Evolutionary conservation across 2,888 invertebrate genomes (phyloP), one percentile per base, ranked within the genome.

Genomic region (Oscheius onirici): DNA sequence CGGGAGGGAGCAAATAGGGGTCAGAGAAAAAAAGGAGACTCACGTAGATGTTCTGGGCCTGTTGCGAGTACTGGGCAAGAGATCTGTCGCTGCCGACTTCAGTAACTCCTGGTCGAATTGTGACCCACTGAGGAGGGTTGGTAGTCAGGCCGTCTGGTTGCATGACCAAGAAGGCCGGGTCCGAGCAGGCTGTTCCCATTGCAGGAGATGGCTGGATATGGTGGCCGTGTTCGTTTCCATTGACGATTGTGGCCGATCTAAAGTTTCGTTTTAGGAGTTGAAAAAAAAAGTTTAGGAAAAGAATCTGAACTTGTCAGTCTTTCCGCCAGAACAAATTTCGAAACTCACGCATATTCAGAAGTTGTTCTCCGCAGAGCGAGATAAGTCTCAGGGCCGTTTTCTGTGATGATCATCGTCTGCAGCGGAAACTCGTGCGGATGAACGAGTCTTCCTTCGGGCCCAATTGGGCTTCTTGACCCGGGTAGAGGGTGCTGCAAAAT

Each of bases 391-490:
- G 57, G 57, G 1, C 66, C 66, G 26, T 66, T 71, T 26, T 54
- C 65, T 8, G 43, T 57, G 41, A 54, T 41, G 22, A 40, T 41
- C 55, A 71, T 61, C 20, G 54, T 52, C 24, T 60, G 41, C 28
- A 85, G 91, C 52, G 97, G 97, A 89, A 97, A 97, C 89, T 99
- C 97, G 89, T 96, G 95, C 88, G 97, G 96, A 88, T 96, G 95
- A 81, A 99, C 90, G 82, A 97, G 93, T 89, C 95, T 94, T 89
- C 97, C 96, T 20, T 78, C 66, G n/a, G 63, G 17, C 73, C 34
- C 69, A 34, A 17, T 69, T 58, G 24, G 63, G n/a, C 49, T 49
- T 24, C 63, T 24, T n/a, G 46, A 17, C n/a, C 63, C 63, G 26
- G 63, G 63, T 10, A 63, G 26, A 15, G 63, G 63, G 46, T 63